Evolutionary conservation across 2,113 vertebrate species (phyloP).

Genomic region (Heloderma charlesbogerti): DNA sequence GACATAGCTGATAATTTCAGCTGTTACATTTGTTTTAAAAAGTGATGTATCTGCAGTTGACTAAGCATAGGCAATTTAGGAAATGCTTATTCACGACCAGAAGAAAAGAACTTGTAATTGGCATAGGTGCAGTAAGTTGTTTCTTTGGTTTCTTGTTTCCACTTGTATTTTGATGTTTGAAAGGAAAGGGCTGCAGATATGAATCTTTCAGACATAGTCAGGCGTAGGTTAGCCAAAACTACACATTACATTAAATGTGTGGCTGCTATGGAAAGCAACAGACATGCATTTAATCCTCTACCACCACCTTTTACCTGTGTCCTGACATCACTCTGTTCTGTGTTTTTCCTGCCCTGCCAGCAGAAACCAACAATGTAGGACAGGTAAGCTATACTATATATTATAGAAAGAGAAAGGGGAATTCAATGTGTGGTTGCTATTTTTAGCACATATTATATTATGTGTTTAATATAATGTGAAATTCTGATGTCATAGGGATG

Average conservation of each 20-base stretch:
- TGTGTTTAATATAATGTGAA: not conserved
- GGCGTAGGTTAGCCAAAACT: not conserved
- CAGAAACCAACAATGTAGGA: not conserved
- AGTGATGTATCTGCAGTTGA: constrained; percentile 31
- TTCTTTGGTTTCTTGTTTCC: not conserved
- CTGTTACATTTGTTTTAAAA: not conserved
- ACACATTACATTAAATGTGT: not conserved
- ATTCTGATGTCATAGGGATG: not conserved
- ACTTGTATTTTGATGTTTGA: not conserved
- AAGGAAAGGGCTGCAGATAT: not conserved
- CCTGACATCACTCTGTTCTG: not conserved
- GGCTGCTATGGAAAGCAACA: not conserved
- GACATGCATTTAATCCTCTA: not conserved
- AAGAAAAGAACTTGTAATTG: constrained; percentile 37
- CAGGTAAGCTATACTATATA: not conserved
- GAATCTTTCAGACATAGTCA: not conserved
- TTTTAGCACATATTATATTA: not conserved
- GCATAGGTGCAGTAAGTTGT: not conserved
- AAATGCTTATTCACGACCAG: constrained; percentile 23
- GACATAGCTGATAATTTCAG: not conserved
- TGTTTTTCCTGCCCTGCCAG: not conserved
- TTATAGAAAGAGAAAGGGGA: not conserved
- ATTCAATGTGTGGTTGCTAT: not conserved
- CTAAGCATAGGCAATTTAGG: constrained; percentile 29
- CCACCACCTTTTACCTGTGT: not conserved